Percentiles rank a stretch among this genome's conserved stretches.
These are phyloP conservation scores for Netelia fuscicornis DNA, from an alignment of 2,888 invertebrate species.

Conservation along the genomic window DNA sequence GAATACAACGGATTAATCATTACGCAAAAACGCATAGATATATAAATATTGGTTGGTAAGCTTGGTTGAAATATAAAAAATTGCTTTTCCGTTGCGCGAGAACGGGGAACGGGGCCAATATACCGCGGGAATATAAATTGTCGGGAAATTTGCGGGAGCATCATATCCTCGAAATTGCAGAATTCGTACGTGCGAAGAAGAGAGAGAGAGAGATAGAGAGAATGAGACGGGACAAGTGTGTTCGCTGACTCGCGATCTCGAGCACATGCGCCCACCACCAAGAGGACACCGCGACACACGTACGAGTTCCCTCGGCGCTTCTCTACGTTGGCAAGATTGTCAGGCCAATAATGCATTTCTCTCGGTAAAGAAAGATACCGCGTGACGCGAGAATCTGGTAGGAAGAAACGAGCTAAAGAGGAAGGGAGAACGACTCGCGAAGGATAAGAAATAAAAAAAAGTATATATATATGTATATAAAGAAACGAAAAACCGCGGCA, in stretches of 20 bases:
- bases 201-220: background rate
- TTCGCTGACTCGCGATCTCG: constrained; percentile 55
- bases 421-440: constrained; percentile 29
- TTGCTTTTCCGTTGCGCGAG: constrained; percentile 25
- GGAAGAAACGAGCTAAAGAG: constrained; percentile 18
- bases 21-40: background rate
- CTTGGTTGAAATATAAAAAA: constrained; percentile 17
- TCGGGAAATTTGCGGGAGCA: constrained; percentile 58
- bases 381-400: constrained; percentile 25
- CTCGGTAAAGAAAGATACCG: constrained; percentile 66
- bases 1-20: constrained; percentile 35
- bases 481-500: constrained; percentile 71
- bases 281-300: constrained; percentile 57
- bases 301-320: constrained; percentile 49
- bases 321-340: constrained; percentile 73
- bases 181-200: constrained; percentile 57
- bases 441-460: constrained; percentile 8
- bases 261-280: constrained; percentile 20
- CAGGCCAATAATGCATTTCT: constrained; percentile 81
- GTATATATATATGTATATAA: constrained; percentile 1
- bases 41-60: constrained; percentile 11
- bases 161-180: constrained; percentile 57
- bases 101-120: constrained; percentile 22
- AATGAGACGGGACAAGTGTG: constrained; percentile 38
- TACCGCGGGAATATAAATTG: constrained; percentile 59